phyloP scores from a whole-genome alignment of 2,113 vertebrate genomes.

The Bujurquina vittata region DNA sequence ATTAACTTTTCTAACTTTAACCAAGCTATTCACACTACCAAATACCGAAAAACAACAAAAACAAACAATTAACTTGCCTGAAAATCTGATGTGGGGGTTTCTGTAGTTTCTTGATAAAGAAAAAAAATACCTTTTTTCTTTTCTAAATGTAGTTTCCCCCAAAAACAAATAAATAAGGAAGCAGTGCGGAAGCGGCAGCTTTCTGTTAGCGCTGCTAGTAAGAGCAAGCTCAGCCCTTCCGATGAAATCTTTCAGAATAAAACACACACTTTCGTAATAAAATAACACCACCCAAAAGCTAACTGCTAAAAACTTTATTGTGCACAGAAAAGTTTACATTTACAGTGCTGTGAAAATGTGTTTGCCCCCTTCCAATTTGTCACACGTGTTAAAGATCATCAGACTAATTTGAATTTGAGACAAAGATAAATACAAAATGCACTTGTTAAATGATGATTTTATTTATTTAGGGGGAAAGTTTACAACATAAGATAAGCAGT shows the following conservation, averaged over 20 bases:
- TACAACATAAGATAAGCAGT: too few relatives aligned
- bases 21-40: background rate
- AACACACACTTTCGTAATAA: background rate
- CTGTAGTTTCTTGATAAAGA: background rate
- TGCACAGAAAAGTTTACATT: background rate
- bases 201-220: background rate
- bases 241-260: conserved; percentile 46
- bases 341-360: background rate
- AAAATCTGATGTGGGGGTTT: background rate
- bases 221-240: conserved; percentile 20
- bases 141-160: background rate
- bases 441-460: too few relatives aligned
- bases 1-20: conserved; percentile 32
- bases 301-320: too few relatives aligned
- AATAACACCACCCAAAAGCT: background rate
- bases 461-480: too few relatives aligned
- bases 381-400: too few relatives aligned
- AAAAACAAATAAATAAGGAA: conserved; percentile 71
- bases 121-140: background rate
- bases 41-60: background rate
- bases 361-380: too few relatives aligned
- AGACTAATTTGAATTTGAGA: too few relatives aligned
- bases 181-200: conserved; percentile 60
- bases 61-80: conserved; percentile 28
- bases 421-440: too few relatives aligned